Conservation (phyloP, 2,797 vertebrate genomes). For the Pangasius krempfi region DNA sequence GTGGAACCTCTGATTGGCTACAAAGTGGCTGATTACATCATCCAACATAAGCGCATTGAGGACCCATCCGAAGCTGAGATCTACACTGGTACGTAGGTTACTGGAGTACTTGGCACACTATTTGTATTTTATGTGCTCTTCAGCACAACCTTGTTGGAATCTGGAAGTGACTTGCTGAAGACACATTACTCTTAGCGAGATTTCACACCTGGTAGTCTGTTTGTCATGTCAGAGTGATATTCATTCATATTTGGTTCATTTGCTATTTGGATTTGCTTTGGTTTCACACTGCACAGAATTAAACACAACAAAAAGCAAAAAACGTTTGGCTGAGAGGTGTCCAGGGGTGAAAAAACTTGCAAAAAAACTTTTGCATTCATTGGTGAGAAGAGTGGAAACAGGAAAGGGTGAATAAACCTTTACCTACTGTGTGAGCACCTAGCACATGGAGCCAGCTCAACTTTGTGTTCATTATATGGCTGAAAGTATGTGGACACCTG, state of each 20-base stretch:
- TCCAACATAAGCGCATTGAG: constrained; percentile 96
- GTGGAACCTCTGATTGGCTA: constrained; percentile 93
- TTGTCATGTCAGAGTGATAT: background rate
- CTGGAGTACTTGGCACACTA: background rate
- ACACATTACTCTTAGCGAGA: background rate
- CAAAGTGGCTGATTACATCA: constrained; percentile 93
- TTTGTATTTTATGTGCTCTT: background rate
- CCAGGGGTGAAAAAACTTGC: too few relatives aligned
- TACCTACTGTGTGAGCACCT: background rate
- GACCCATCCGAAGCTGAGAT: constrained; percentile 93
- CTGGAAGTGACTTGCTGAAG: background rate
- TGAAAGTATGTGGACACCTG: background rate
- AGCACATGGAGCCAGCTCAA: background rate
- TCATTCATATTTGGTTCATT: background rate
- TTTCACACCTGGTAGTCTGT: background rate
- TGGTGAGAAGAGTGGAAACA: background rate
- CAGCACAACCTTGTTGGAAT: background rate
- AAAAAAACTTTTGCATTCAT: background rate
- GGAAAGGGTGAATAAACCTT: background rate
- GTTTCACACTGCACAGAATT: background rate
- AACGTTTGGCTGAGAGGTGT: background rate
- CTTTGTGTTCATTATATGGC: background rate
- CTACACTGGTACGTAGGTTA: constrained; percentile 85
- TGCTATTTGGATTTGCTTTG: background rate
- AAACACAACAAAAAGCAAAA: background rate